Conservation (phyloP, 2,113 vertebrate genomes). For the Empidonax alnorum region DNA sequence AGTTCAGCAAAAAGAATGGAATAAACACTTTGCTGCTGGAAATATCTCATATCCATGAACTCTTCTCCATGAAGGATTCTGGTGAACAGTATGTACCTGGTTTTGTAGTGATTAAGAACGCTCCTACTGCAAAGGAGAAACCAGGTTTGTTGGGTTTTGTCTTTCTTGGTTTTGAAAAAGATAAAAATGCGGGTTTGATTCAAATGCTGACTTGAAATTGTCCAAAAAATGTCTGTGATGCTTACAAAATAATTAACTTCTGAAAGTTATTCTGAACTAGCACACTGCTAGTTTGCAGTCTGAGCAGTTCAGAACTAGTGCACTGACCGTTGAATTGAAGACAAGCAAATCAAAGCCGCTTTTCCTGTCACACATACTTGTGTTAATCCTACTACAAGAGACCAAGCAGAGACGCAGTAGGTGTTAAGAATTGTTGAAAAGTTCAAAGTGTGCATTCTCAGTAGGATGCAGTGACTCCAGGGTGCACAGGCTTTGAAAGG, state of each 20-base stretch:
- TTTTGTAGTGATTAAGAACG: background rate
- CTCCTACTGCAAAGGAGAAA: background rate
- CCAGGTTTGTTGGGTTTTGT: background rate
- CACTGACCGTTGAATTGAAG: conserved; percentile 24
- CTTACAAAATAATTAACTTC: background rate
- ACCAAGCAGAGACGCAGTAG: conserved; percentile 55
- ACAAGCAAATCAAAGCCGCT: conserved; percentile 59
- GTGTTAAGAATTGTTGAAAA: conserved; percentile 49
- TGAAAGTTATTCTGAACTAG: background rate
- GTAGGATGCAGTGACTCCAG: conserved; percentile 15
- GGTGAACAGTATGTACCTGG: background rate
- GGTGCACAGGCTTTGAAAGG: conserved; percentile 29
- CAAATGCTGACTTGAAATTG: background rate
- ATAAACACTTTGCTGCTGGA: background rate
- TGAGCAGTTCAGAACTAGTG: background rate
- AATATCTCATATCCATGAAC: background rate
- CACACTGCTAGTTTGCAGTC: background rate
- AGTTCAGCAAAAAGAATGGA: background rate
- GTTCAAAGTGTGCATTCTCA: conserved; percentile 26
- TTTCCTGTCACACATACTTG: conserved; percentile 64
- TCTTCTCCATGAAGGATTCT: background rate
- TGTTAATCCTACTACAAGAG: conserved; percentile 70
- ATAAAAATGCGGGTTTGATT: background rate
- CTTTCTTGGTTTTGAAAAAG: background rate
- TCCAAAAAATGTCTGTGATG: background rate